phyloP scores from a whole-genome alignment of 2,888 invertebrate genomes.

The Melinopterus prodromus region DNA sequence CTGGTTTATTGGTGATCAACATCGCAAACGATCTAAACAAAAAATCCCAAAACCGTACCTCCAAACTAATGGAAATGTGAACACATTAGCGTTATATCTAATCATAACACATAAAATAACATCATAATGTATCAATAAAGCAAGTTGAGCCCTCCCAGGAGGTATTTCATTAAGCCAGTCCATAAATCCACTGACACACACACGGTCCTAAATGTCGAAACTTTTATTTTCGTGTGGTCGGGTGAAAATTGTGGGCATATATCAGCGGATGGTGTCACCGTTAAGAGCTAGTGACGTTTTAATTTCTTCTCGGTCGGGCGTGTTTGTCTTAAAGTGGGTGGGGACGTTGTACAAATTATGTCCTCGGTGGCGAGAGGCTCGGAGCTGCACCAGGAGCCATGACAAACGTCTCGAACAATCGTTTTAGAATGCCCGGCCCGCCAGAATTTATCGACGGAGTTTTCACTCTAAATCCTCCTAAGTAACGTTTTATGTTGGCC shows the following conservation, averaged over 20 bases:
- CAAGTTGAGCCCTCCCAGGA: background rate
- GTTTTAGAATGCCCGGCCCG: slow-evolving; percentile 13
- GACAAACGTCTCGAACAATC: slow-evolving; percentile 14
- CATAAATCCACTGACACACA: background rate
- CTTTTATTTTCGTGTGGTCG: background rate
- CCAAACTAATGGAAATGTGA: too few species aligned
- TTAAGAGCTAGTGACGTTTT: slow-evolving; percentile 20
- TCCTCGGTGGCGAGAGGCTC: background rate
- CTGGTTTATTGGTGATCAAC: too few species aligned
- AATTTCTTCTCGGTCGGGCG: slow-evolving; percentile 13
- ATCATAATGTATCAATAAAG: background rate
- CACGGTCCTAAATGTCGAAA: background rate
- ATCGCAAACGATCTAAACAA: too few species aligned
- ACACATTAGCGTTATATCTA: too few species aligned
- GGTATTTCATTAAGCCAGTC: background rate
- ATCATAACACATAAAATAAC: too few species aligned
- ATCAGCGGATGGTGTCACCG: slow-evolving; percentile 9
- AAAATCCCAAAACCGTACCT: too few species aligned
- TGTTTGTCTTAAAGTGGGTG: background rate
- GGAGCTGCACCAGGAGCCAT: background rate
- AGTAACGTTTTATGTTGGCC: slow-evolving; percentile 31
- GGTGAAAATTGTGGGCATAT: slow-evolving; percentile 8
- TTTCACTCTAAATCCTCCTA: slow-evolving; percentile 27
- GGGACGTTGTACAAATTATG: slow-evolving; percentile 16
- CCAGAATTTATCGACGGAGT: slow-evolving; percentile 25